Percentiles rank a stretch among this genome's conserved stretches.
Evolutionary conservation across 2,888 invertebrate genomes (phyloP).

Genomic region (Silvanus unidentatus): DNA sequence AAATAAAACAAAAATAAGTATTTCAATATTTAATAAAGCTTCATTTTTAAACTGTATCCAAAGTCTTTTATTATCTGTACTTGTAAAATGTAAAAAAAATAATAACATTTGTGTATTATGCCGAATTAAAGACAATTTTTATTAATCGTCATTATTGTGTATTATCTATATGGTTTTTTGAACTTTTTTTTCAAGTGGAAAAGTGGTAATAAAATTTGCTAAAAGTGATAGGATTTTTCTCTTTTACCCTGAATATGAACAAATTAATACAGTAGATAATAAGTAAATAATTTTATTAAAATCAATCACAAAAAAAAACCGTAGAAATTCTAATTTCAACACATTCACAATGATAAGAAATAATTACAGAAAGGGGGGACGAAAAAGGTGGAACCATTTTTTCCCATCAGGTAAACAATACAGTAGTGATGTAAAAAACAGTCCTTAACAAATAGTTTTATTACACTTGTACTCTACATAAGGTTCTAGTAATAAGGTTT

Average conservation of each 20-base stretch:
- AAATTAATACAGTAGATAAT: too few species aligned
- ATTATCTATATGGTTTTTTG: too few species aligned
- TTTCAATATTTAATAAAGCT: slow-evolving; percentile 48
- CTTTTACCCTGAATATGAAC: too few species aligned
- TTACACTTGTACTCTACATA: neutral
- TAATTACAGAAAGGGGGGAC: too few species aligned
- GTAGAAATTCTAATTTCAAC: slow-evolving; percentile 7
- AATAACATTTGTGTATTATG: slow-evolving; percentile 10
- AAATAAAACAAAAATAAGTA: slow-evolving; percentile 35
- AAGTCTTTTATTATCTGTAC: slow-evolving; percentile 17
- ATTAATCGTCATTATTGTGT: slow-evolving; percentile 6
- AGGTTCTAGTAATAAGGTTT: neutral
- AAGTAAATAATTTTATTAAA: slow-evolving; percentile 3
- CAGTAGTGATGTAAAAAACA: too few species aligned
- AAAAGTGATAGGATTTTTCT: too few species aligned
- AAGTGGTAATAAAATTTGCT: too few species aligned
- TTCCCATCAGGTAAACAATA: too few species aligned
- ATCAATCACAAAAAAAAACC: slow-evolving; percentile 4
- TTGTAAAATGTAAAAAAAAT: slow-evolving; percentile 15
- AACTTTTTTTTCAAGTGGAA: too few species aligned
- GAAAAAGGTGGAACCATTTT: too few species aligned
- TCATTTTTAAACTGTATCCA: slow-evolving; percentile 45
- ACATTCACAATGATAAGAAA: slow-evolving; percentile 11
- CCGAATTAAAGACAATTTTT: slow-evolving; percentile 25
- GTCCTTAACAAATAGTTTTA: neutral